These are phyloP conservation scores for Drepana falcataria DNA, from an alignment of 2,888 invertebrate species.

Conservation along the genomic window DNA sequence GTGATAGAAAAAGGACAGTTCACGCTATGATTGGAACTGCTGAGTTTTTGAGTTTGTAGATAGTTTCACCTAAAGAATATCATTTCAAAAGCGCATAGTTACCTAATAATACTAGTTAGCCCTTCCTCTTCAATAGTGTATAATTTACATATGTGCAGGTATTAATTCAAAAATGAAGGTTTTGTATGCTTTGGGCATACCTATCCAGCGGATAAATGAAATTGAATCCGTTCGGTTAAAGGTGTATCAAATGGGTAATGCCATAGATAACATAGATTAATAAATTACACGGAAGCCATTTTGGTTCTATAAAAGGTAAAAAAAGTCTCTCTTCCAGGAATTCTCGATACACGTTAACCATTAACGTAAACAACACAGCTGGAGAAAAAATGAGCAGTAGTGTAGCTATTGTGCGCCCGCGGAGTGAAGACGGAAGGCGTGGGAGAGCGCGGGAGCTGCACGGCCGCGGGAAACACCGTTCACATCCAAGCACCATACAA, in stretches of 20 bases:
- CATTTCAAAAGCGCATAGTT: no score
- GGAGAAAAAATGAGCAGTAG: constrained; percentile 61
- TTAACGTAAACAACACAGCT: constrained; percentile 60
- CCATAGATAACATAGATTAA: constrained; percentile 30
- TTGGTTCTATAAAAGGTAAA: constrained; percentile 49
- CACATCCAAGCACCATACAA: constrained; percentile 35
- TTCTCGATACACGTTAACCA: constrained; percentile 50
- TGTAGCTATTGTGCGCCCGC: constrained; percentile 61
- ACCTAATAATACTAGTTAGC: no score
- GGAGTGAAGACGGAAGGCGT: constrained; percentile 65
- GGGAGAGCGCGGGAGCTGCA: constrained; percentile 52
- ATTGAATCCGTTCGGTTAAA: constrained; percentile 46
- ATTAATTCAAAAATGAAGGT: no score
- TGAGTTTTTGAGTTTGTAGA: no score
- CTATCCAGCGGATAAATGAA: constrained; percentile 15
- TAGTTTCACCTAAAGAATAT: no score
- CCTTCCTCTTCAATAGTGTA: no score
- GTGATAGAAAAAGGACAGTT: no score
- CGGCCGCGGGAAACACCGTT: constrained; percentile 58
- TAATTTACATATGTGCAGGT: no score
- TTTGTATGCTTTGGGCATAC: no score
- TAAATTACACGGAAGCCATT: constrained; percentile 64
- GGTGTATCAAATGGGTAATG: constrained; percentile 42
- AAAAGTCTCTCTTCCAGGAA: constrained; percentile 70
- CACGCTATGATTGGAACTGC: no score